Evolutionary conservation across 2,113 vertebrate genomes (phyloP), one percentile per base, ranked within the genome.

Genomic region (Solea senegalensis): DNA sequence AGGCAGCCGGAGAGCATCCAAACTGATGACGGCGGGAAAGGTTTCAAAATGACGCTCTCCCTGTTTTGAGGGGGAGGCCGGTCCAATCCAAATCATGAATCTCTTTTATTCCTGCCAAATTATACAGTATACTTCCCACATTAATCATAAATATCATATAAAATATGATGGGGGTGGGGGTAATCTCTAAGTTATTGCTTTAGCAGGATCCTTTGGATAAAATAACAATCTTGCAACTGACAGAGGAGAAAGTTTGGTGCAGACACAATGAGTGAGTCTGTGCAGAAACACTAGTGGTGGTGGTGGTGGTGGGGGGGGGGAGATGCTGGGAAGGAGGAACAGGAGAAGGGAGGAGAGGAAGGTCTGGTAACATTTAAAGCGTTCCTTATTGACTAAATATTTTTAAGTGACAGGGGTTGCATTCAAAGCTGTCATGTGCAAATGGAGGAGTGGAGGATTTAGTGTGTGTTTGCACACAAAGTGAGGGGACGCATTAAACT

Each of bases 291-390:
- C 53, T 9, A 53, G 34, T 34, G 34, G 34, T 34, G 34, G 34
- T 3, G 34, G 34, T 3, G 34, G 34, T 2, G 34, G 5, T 34
- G 21, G 21, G 49, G 7, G 7, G 41, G 48, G 49, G 21, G 9
- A 57, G 46, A 69, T 53, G 52, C 74, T 55, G 45, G 39, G 41
- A 40, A 58, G 27, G 43, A 52, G 41, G 46, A 56, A 12, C 52
- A 62, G 14, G 58, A 44, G 43, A 53, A 59, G 8, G 44, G 62
- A 43, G 49, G 40, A 63, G 9, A 62, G 39, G 21, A 55, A n/a
- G 62, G 59, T 70, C 81, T 79, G 81, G 69, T 39, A 82, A 55
- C 21, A 50, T 65, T 82, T 86, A 74, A 58, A 55, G 11, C 3
- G 2, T 26, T 57, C 40, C 40, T 61, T 46, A 60, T 53, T 81